Percentiles rank a stretch among this genome's conserved stretches.
phyloP scores from a whole-genome alignment of 2,113 vertebrate genomes.

The Xyrauchen texanus region DNA sequence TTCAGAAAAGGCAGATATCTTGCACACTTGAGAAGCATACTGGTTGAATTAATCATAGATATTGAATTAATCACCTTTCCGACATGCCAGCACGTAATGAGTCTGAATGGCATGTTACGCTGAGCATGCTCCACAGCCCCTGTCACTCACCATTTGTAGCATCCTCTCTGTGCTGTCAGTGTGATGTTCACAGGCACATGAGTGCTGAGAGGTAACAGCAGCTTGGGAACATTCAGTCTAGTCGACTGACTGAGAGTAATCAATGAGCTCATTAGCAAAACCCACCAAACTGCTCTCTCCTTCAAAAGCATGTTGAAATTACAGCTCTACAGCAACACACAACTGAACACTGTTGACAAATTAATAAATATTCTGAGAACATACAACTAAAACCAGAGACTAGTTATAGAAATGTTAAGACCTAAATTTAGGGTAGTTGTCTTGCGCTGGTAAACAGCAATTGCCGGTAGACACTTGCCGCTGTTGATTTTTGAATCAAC shows the following conservation, averaged over 20 bases:
- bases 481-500: conserved; percentile 12
- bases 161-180: conserved; percentile 68
- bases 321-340: neutral
- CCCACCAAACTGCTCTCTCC: neutral
- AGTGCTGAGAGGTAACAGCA: conserved; percentile 64
- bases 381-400: no score
- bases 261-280: conserved; percentile 31
- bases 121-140: neutral
- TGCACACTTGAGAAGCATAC: neutral
- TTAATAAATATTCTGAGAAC: neutral
- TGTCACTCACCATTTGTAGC: conserved; percentile 68
- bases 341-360: neutral
- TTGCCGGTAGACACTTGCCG: neutral
- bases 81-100: conserved; percentile 1
- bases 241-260: conserved; percentile 49
- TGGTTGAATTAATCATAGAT: neutral
- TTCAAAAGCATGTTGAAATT: neutral
- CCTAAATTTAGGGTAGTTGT: neutral
- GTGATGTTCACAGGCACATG: conserved; percentile 58
- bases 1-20: neutral
- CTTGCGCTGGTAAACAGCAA: neutral
- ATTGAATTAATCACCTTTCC: conserved; percentile 1
- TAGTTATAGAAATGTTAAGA: no score
- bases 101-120: neutral
- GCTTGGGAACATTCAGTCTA: conserved; percentile 68